Evolutionary conservation across 2,888 invertebrate genomes (phyloP).

Genomic region (Heliothis peltigera): DNA sequence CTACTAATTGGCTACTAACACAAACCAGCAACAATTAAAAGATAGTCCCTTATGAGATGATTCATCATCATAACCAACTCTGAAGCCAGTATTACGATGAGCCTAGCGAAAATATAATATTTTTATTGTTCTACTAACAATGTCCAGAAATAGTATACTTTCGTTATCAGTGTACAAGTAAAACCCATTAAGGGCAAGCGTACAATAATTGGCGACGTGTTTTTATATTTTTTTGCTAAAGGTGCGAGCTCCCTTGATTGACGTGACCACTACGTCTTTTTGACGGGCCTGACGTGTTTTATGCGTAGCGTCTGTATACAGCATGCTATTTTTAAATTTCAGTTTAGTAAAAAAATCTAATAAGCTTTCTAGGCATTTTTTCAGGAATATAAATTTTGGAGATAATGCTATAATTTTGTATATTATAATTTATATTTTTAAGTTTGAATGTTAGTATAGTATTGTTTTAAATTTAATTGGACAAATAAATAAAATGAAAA

Average conservation of each 20-base stretch:
- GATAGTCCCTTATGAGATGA: no score
- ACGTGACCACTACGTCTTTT: conserved; percentile 87
- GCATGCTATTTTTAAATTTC: conserved; percentile 64
- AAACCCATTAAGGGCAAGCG: conserved; percentile 87
- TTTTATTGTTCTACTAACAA: conserved; percentile 24
- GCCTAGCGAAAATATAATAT: background rate
- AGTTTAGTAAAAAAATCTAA: background rate
- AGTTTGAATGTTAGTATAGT: no score
- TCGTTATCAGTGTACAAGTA: conserved; percentile 81
- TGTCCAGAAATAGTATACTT: conserved; percentile 71
- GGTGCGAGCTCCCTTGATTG: conserved; percentile 81
- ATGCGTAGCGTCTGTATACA: conserved; percentile 72
- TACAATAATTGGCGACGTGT: conserved; percentile 83
- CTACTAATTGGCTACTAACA: no score
- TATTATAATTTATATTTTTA: no score
- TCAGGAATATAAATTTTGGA: no score
- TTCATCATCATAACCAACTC: no score
- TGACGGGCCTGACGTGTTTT: conserved; percentile 84
- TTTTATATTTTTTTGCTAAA: conserved; percentile 77
- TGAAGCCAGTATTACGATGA: no score
- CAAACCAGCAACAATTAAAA: no score
- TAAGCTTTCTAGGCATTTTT: background rate
- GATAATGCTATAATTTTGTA: no score
- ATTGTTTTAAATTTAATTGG: no score
- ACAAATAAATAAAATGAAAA: no score